Evolutionary conservation across 64 coral and sea anemone species (phyloP).

Genomic region (Actinia tenebrosa): DNA sequence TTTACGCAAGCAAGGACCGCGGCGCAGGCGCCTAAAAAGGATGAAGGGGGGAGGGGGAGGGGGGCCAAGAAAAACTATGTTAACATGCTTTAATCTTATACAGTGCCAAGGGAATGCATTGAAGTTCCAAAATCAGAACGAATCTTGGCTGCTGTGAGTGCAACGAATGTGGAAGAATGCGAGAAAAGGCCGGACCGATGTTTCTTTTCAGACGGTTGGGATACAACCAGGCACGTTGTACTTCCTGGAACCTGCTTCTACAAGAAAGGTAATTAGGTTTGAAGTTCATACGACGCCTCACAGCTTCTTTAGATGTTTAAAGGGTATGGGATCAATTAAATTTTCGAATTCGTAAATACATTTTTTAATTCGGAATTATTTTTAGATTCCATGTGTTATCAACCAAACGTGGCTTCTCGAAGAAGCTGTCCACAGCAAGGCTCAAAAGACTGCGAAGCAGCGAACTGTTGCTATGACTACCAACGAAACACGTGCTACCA

Average conservation of each 20-base stretch:
- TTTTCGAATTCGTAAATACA: not conserved
- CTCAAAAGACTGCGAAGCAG: conserved; percentile 22
- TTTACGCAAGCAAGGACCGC: too few species aligned
- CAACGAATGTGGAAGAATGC: not conserved
- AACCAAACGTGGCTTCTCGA: not conserved
- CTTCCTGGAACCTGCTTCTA: conserved; percentile 21
- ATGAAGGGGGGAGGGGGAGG: too few species aligned
- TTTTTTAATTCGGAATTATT: not conserved
- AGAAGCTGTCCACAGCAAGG: not conserved
- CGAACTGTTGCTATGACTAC: conserved; percentile 36
- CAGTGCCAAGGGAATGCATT: not conserved
- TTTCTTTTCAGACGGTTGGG: conserved; percentile 30
- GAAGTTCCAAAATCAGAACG: conserved; percentile 7
- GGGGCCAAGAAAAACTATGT: too few species aligned
- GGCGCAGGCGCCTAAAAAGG: too few species aligned
- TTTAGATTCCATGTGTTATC: conserved; percentile 24
- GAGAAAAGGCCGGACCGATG: conserved; percentile 43
- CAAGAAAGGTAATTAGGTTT: conserved; percentile 1
- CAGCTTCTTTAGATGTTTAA: too few species aligned
- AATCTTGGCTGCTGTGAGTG: conserved; percentile 7
- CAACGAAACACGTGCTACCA: conserved; percentile 23
- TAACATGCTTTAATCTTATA: not conserved
- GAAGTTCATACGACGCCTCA: not conserved
- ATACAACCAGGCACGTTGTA: not conserved
- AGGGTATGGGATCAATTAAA: not conserved